Conservation (phyloP, 2,113 vertebrate genomes). For the Rhadina sibilatrix region DNA sequence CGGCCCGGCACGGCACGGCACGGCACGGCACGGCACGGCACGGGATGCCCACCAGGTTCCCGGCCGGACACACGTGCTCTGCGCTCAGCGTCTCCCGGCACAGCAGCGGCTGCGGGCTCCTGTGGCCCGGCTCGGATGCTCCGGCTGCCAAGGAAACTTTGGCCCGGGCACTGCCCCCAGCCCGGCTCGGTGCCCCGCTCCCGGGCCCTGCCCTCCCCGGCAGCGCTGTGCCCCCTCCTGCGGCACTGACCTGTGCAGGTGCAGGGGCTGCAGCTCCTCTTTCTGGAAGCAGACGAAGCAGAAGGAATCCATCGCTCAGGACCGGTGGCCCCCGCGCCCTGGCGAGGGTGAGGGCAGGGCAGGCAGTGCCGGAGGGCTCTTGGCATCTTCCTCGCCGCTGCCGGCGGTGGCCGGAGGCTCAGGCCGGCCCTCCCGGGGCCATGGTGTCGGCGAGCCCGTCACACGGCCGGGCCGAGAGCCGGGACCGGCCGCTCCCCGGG, state of each 20-base stretch:
- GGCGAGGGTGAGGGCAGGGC: slow-evolving; percentile 6
- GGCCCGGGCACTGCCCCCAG: background rate
- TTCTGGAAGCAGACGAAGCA: slow-evolving; percentile 76
- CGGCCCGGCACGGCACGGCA: background rate
- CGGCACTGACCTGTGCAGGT: slow-evolving; percentile 71
- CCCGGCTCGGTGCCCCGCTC: rapidly evolving
- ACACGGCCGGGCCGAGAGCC: rapidly evolving
- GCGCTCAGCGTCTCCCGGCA: background rate
- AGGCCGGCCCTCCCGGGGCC: background rate
- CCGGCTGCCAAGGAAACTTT: background rate
- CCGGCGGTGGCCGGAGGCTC: background rate
- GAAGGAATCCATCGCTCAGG: slow-evolving; percentile 67
- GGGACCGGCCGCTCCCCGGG: background rate
- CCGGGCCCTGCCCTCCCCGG: rapidly evolving
- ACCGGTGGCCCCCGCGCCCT: background rate
- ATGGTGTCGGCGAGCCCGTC: background rate
- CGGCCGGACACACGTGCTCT: background rate
- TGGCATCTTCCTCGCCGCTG: background rate
- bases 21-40: background rate
- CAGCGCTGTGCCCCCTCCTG: rapidly evolving
- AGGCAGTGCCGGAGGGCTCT: background rate
- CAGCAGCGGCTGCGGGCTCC: rapidly evolving
- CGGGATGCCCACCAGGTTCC: rapidly evolving
- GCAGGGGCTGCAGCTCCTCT: slow-evolving; percentile 74
- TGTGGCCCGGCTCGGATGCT: rapidly evolving